Evolutionary conservation across 2,797 vertebrate species (phyloP).

Genomic region (Naso thynnoides): DNA sequence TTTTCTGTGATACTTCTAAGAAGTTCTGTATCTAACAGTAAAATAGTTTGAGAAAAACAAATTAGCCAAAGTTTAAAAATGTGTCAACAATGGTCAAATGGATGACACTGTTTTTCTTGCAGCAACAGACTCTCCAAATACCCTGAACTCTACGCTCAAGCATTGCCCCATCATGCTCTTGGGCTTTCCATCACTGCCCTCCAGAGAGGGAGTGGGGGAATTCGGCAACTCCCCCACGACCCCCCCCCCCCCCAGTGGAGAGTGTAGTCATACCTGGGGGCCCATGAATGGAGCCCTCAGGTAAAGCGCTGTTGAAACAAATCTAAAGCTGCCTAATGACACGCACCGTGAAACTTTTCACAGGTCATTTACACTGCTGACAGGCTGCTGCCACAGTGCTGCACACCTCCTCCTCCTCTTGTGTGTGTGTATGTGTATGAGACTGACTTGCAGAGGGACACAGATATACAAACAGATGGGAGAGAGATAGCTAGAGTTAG

Average conservation of each 20-base stretch:
- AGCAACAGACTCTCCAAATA: slow-evolving; percentile 17
- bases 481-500: slow-evolving; percentile 31
- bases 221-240: slow-evolving; percentile 29
- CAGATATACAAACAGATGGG: slow-evolving; percentile 55
- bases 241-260: slow-evolving; percentile 36
- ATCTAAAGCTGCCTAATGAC: slow-evolving; percentile 93
- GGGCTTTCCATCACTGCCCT: slow-evolving; percentile 62
- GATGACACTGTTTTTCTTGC: slow-evolving; percentile 11
- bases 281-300: slow-evolving; percentile 90
- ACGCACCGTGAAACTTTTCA: slow-evolving; percentile 94
- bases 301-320: slow-evolving; percentile 93
- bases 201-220: slow-evolving; percentile 46
- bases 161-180: slow-evolving; percentile 51
- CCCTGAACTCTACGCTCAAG: slow-evolving; percentile 20
- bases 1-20: not conserved
- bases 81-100: not conserved
- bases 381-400: slow-evolving; percentile 71
- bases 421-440: slow-evolving; percentile 29
- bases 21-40: not conserved
- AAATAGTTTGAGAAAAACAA: not conserved
- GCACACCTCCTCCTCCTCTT: slow-evolving; percentile 49
- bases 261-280: slow-evolving; percentile 87
- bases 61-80: too few species aligned
- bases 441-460: slow-evolving; percentile 32
- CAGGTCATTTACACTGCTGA: slow-evolving; percentile 96